Base-by-base conservation (phyloP, 1,140 invertebrate species). In the Camponotus pennsylvanicus region DNA sequence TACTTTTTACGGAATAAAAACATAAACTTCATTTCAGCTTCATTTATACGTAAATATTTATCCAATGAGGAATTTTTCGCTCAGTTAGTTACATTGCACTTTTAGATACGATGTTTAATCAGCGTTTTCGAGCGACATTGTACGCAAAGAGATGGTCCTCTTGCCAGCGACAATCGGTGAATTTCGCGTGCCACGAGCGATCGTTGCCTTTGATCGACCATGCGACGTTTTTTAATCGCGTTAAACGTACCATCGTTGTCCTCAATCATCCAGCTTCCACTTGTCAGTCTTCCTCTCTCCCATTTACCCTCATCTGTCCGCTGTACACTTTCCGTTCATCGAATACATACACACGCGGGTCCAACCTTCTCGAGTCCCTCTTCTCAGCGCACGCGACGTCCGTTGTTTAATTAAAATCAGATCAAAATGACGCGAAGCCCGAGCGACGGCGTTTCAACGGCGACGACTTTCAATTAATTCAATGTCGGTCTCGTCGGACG, bases 391-490 rank as follows among this genome's bases (percentile, higher is more conserved):
- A 59, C 40, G 67, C 32, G 34, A 69, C 78, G 66, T 88, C 70
- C 75, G 84, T 66, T 88, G 77, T 88, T 86, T 88, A 88, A 88
- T 88, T 88, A 88, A 88, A 88, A 86, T 42, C 87, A 82, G 73
- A 88, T 88, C 87, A 82, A 88, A 88, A 88, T 86, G 87, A 76
- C 85, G 45, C 61, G 64, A 69, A 79, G 64, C 75, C 37, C 21
- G 45, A 18, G 75, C 59, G 1, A 27, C 67, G 6, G 49, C 70
- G 49, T 73, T 73, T 55, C 70, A 73, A 73, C 32, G 18, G 13
- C 55, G 63, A 85, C 83, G 77, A 88, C 84, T 90, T 90, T 90
- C 89, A 90, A 90, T 90, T 90, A 90, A 90, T 90, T 88, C 77
- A 88, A 90, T 52, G 87, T 90, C 89, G 79, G 52, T 34, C 37